Evolutionary conservation across 2,888 invertebrate species (phyloP).

Genomic region (Rhogogaster chlorosoma): DNA sequence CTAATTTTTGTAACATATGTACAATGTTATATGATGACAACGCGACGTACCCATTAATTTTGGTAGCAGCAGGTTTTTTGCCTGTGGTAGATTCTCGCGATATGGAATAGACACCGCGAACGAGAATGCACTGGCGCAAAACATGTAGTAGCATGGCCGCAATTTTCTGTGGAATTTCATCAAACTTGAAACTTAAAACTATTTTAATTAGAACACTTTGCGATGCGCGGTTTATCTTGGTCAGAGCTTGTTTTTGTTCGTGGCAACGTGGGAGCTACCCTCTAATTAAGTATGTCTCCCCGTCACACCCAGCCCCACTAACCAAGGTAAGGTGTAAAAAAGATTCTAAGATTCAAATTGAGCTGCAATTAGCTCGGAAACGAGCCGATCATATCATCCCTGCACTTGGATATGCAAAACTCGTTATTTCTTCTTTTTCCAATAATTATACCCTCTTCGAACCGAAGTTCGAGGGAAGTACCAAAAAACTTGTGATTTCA

Average conservation of each 20-base stretch:
- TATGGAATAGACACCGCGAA: conserved; percentile 12
- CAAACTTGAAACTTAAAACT: conserved; percentile 51
- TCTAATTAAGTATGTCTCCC: conserved; percentile 45
- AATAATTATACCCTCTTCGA: too few species aligned
- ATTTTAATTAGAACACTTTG: conserved; percentile 51
- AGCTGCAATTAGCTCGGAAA: background rate
- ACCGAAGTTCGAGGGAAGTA: too few species aligned
- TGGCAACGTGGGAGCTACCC: conserved; percentile 26
- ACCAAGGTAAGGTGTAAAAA: background rate
- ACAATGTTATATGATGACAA: background rate
- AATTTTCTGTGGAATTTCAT: conserved; percentile 50
- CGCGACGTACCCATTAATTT: background rate
- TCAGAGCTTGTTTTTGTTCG: conserved; percentile 48
- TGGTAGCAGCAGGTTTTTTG: background rate
- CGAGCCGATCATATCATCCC: background rate
- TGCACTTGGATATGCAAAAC: background rate
- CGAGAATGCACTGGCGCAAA: conserved; percentile 27
- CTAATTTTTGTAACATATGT: background rate
- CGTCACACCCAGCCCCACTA: conserved; percentile 16
- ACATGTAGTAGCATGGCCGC: conserved; percentile 40
- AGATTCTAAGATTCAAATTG: background rate
- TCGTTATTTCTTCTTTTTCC: background rate
- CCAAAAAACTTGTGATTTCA: background rate
- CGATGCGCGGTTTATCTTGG: conserved; percentile 48
- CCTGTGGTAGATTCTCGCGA: background rate